Evolutionary conservation across 2,888 invertebrate species (phyloP).

Genomic region (Hipparchia sbordonii): DNA sequence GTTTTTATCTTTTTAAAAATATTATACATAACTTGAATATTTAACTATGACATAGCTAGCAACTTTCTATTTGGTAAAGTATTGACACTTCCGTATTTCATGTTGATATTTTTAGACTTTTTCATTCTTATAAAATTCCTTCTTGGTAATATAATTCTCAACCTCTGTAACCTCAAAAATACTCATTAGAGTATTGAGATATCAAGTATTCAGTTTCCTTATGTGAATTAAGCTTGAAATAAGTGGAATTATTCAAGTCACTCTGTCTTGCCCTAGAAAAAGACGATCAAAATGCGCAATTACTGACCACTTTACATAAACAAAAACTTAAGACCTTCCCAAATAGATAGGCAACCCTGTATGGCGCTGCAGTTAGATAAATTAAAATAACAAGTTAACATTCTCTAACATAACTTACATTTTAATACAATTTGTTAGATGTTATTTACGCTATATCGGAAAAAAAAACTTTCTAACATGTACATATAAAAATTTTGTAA

Average conservation of each 20-base stretch:
- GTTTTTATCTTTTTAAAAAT: background rate
- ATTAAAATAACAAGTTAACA: background rate
- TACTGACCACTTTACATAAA: background rate
- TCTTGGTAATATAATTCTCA: background rate
- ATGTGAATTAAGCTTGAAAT: constrained; percentile 2
- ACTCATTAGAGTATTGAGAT: background rate
- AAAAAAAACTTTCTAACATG: too few relatives aligned
- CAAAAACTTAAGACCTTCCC: background rate
- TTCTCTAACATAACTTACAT: constrained; percentile 22
- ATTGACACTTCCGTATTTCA: constrained; percentile 8
- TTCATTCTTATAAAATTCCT: background rate
- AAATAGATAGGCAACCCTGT: background rate
- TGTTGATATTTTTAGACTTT: background rate
- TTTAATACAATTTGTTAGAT: too few relatives aligned
- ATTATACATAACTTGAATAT: constrained; percentile 9
- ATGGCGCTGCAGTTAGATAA: too few relatives aligned
- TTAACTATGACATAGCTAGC: constrained; percentile 15
- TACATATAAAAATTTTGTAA: too few relatives aligned
- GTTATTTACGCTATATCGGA: too few relatives aligned
- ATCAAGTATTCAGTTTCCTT: background rate
- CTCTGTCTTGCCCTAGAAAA: background rate
- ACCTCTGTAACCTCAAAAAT: background rate
- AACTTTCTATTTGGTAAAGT: constrained; percentile 19
- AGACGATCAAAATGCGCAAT: constrained; percentile 8
- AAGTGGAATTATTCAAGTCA: constrained; percentile 7